Base-by-base conservation (phyloP, 2,113 vertebrate genomes). In the Lontra canadensis region DNA sequence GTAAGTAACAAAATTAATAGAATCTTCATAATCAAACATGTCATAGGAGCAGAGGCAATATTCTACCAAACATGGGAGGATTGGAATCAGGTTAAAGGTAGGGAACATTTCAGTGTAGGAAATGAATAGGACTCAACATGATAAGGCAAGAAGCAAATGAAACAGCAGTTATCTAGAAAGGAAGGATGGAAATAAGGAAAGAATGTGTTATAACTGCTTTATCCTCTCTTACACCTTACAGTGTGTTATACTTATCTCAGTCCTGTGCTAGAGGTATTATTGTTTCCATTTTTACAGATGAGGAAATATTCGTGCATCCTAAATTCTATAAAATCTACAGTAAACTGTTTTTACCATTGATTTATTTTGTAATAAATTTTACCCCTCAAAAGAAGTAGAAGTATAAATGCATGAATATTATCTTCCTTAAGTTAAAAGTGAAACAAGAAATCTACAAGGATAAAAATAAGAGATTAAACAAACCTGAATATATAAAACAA, bases 401-500 rank as follows among this genome's bases (percentile, higher is more conserved):
- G 17, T 90, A 34, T 67, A 78, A 85, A n/a, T 90, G 17, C 6
- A 31, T 21, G 26, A 18, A 63, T 42, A 89, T 12, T 78, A 89
- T 86, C 34, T 85, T 76, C 42, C 59, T 67, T 57, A 85, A 55
- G 59, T 61, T 89, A 74, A 88, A 91, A 78, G 29, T 88, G 55
- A 88, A 84, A 25, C 69, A 96, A 78, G 55, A 91, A 89, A 69
- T 34, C 61, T 73, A 69, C 86, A 93, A 82, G 20, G 2, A 74
- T 90, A 92, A 61, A 96, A 94, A 91, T 59, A 78, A 86, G 74
- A 80, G 34, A 74, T 83, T 92, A 55, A 49, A 57, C n/a, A 63
- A 94, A 88, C 76, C 47, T 74, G 34, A 84, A 63, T 88, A 88
- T 44, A 47, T 73, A 65, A 39, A 88, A 39, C 29, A 55, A 34